These are phyloP conservation scores for Eueides isabella DNA, from an alignment of 1,140 invertebrate genomes.

Conservation along the genomic window DNA sequence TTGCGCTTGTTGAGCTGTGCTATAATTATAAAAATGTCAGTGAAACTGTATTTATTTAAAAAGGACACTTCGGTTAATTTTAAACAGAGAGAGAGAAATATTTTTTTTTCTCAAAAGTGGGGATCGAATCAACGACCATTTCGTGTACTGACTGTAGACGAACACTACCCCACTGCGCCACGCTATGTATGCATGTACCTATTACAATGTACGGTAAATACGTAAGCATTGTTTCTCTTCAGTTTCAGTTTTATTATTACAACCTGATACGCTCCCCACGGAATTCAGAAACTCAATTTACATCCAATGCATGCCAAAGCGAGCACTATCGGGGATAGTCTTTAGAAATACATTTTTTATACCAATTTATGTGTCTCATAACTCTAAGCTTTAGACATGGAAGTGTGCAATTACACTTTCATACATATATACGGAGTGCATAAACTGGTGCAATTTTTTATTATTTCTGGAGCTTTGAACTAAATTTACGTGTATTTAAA, in stretches of 20 bases:
- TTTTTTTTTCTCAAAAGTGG: not conserved
- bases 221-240: not conserved
- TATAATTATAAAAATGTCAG: not conserved
- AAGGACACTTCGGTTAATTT: too few species aligned
- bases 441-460: not conserved
- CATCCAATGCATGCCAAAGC: constrained; percentile 56
- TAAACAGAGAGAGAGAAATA: too few species aligned
- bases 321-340: constrained; percentile 29
- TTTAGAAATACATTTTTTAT: constrained; percentile 19
- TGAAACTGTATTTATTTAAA: not conserved
- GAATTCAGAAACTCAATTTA: constrained; percentile 50
- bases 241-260: constrained; percentile 29
- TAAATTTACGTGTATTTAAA: not conserved
- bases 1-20: not conserved
- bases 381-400: too few species aligned
- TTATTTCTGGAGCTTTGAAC: not conserved
- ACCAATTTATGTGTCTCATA: not conserved
- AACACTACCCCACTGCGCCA: not conserved
- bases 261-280: constrained; percentile 32
- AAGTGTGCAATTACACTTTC: constrained; percentile 1
- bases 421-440: not conserved
- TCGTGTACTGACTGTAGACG: not conserved
- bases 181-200: not conserved
- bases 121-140: not conserved
- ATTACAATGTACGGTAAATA: not conserved